Conservation (phyloP, 2,888 invertebrate genomes). For the Tiliacea citrago region DNA sequence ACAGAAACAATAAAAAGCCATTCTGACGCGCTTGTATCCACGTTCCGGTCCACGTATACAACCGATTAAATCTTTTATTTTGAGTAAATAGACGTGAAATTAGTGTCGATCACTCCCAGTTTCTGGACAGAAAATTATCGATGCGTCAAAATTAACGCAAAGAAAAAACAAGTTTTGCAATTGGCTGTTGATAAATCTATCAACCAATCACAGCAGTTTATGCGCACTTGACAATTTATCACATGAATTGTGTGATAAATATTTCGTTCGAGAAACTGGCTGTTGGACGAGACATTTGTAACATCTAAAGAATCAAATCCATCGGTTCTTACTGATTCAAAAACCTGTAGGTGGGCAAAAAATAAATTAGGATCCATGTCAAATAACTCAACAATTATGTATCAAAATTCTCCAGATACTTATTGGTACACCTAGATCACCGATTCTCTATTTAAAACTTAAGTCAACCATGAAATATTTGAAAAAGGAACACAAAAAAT, state of each 20-base stretch:
- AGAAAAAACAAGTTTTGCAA: neutral
- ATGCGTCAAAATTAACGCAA: no score
- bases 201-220: neutral
- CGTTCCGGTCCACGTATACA: no score
- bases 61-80: no score
- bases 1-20: no score
- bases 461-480: slow-evolving; percentile 51
- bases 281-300: neutral
- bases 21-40: no score
- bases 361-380: neutral
- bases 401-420: neutral
- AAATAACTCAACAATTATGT: neutral
- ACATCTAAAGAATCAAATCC: neutral
- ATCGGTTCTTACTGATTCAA: neutral
- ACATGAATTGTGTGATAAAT: neutral
- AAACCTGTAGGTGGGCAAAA: neutral
- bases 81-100: no score
- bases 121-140: no score
- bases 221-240: no score
- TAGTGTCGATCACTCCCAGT: no score
- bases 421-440: neutral
- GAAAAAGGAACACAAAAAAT: slow-evolving; percentile 29
- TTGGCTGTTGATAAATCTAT: neutral
- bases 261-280: neutral
- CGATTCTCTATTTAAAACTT: neutral